Evolutionary conservation across 1,140 invertebrate genomes (phyloP).

Genomic region (Diorhabda elongata): DNA sequence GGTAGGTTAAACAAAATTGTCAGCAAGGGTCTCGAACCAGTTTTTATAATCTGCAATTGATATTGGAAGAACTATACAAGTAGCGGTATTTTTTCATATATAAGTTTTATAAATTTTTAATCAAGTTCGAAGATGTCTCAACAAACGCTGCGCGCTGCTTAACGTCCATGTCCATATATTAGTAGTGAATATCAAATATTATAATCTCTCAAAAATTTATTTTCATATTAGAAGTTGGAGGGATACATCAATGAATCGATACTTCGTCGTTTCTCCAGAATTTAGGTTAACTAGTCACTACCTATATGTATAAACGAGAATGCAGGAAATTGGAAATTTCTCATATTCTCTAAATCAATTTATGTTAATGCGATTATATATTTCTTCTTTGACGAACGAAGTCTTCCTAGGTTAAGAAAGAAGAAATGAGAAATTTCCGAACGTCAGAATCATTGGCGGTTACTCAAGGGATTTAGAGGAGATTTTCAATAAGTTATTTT

Average conservation of each 20-base stretch:
- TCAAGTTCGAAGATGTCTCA: background rate
- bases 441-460: background rate
- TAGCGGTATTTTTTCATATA: background rate
- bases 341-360: constrained; percentile 30
- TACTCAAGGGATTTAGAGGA: too few species aligned
- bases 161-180: background rate
- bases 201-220: background rate
- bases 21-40: too few species aligned
- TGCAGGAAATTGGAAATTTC: constrained; percentile 29
- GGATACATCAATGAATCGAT: background rate
- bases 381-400: constrained; percentile 21
- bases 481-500: too few species aligned
- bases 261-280: background rate
- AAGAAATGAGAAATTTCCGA: background rate
- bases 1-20: too few species aligned
- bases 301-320: constrained; percentile 7
- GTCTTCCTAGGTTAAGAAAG: background rate
- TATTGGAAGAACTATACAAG: too few species aligned
- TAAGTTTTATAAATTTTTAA: background rate
- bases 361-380: constrained; percentile 34
- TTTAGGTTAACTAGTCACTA: background rate
- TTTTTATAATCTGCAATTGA: too few species aligned
- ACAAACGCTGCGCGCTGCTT: background rate
- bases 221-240: background rate
- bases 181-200: background rate